phyloP scores from a whole-genome alignment of 2,797 vertebrate genomes.

The Poecilia gillii region DNA sequence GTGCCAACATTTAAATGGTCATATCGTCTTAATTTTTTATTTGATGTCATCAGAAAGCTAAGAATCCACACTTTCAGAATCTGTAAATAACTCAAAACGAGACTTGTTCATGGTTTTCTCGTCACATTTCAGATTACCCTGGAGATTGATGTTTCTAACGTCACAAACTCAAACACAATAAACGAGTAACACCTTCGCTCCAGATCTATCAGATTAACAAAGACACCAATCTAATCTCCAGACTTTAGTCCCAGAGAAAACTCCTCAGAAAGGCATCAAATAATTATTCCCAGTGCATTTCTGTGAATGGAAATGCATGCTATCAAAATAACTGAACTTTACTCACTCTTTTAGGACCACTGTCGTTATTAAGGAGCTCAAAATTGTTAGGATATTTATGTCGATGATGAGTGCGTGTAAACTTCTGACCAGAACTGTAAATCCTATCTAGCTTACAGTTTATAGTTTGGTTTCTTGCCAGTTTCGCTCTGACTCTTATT shows the following conservation, averaged over 20 bases:
- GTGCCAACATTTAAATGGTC: too few species aligned
- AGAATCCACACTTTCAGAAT: too few species aligned
- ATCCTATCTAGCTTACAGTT: background rate
- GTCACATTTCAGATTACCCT: background rate
- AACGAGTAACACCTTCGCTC: background rate
- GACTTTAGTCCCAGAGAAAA: background rate
- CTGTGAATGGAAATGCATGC: background rate
- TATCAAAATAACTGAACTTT: background rate
- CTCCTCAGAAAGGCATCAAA: background rate
- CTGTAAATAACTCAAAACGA: too few species aligned
- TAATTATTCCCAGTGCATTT: background rate
- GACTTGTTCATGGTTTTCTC: too few species aligned
- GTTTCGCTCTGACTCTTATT: background rate
- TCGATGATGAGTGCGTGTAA: background rate
- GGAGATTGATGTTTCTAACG: background rate
- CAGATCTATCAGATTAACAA: background rate
- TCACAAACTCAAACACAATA: background rate
- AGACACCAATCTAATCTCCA: background rate
- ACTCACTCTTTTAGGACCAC: background rate
- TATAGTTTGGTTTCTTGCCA: background rate
- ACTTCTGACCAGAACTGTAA: background rate
- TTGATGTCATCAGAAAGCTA: too few species aligned
- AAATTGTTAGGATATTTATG: background rate
- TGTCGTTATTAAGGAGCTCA: background rate
- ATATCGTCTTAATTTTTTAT: too few species aligned